Base-by-base conservation (phyloP, 2,888 invertebrate species). In the Athalia circularis region DNA sequence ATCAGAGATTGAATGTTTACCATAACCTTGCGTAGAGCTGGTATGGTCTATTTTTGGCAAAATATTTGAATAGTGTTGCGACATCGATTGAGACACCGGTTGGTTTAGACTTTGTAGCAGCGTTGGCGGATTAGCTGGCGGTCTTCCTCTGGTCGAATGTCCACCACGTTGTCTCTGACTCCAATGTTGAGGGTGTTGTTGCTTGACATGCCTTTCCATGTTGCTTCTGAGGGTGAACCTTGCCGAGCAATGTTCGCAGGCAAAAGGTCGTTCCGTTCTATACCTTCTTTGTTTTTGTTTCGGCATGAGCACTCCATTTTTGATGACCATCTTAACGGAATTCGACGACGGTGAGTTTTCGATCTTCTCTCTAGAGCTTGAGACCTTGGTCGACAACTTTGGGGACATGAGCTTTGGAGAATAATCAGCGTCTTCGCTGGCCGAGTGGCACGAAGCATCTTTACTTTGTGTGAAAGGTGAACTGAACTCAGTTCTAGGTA, bases 181-280 rank as follows among this genome's bases (percentile, higher is more conserved):
- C 95, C 97, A 97, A 87, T 94, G 95, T 81, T 96, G 96, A 0
- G 97, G 97, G 91, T 98, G 98, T 84, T 98, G 97, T 85, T 97
- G 97, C 87, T 98, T 98, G 3, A 98, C 96, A 85, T 98, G 98
- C 0, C 97, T 93, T 89, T 98, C 98, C 97, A 98, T 98, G 85
- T 98, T 98, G 8, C 97, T 97, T n/a, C 97, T 93, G 9, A 98
- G 91, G 0, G 98, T 98, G 86, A 98, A 98, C 76, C 96, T 92
- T 0, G 97, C 97, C 0, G 96, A 95, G 90, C 98, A 98, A 87
- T 97, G 96, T 79, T 96, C 96, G 89, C 98, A 98, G 0, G 95
- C 95, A 90, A 97, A 98, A 0, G 97, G 97, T 47, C 97, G 92
- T 88, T 98, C 97, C 43, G 97, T 97, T 80, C 97, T 92, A 87